phyloP scores from a whole-genome alignment of 2,113 vertebrate species.

The Bubo scandiacus region DNA sequence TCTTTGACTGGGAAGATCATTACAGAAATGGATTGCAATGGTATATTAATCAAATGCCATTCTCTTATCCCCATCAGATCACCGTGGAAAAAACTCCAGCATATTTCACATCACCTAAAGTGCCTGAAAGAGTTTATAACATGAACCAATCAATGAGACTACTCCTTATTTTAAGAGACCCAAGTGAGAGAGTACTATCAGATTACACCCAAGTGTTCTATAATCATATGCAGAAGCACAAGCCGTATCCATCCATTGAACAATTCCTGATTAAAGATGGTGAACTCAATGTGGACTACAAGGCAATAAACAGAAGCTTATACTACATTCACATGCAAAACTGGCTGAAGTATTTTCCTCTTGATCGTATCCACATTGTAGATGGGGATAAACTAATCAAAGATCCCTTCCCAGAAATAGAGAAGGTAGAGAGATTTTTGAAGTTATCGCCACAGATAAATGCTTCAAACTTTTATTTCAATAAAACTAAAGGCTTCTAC shows the following conservation, averaged over 20 bases:
- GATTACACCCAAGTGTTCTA: slow-evolving; percentile 97
- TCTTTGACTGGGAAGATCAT: slow-evolving; percentile 96
- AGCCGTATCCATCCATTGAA: slow-evolving; percentile 87
- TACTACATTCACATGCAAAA: slow-evolving; percentile 91
- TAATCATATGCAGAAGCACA: slow-evolving; percentile 94
- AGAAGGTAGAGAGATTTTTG: slow-evolving; percentile 90
- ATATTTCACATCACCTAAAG: slow-evolving; percentile 92
- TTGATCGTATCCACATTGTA: slow-evolving; percentile 86
- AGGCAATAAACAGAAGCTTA: slow-evolving; percentile 95
- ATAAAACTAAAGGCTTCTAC: slow-evolving; percentile 96
- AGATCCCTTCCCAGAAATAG: slow-evolving; percentile 92
- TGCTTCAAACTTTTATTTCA: slow-evolving; percentile 95
- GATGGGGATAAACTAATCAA: slow-evolving; percentile 92
- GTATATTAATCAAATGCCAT: slow-evolving; percentile 95
- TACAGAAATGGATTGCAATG: slow-evolving; percentile 88
- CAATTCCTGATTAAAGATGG: slow-evolving; percentile 85
- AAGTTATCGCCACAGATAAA: slow-evolving; percentile 89
- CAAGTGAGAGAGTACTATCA: slow-evolving; percentile 91
- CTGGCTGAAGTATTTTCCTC: slow-evolving; percentile 91
- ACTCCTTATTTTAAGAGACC: slow-evolving; percentile 93
- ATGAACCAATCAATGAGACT: slow-evolving; percentile 87
- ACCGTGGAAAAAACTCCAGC: slow-evolving; percentile 98
- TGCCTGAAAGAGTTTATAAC: slow-evolving; percentile 85
- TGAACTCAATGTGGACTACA: slow-evolving; percentile 90
- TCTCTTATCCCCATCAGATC: slow-evolving; percentile 83